These are phyloP conservation scores for Diadema setosum DNA, from an alignment of 35 echinoderm and acorn worm species.

Conservation along the genomic window DNA sequence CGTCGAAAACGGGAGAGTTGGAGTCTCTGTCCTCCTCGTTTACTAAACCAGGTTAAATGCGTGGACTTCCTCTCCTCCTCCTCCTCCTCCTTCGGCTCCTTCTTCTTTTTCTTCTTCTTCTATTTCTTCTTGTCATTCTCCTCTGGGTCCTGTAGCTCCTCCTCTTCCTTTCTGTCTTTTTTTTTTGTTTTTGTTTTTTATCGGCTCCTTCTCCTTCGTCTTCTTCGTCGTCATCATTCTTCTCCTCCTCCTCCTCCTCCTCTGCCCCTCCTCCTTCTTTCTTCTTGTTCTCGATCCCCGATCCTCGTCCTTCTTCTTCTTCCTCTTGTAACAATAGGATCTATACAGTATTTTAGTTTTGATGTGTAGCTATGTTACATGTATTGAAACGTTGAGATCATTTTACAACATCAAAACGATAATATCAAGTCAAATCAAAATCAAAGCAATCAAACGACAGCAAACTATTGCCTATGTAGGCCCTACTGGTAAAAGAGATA, in stretches of 20 bases:
- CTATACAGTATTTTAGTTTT: background rate
- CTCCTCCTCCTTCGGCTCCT: too few species aligned
- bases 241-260: background rate
- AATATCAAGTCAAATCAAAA: background rate
- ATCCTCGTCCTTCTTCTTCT: background rate
- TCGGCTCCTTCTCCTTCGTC: background rate
- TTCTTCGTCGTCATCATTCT: background rate
- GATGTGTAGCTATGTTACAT: background rate
- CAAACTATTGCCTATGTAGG: too few species aligned
- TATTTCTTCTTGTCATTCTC: background rate
- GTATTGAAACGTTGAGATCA: background rate
- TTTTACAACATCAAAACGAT: background rate
- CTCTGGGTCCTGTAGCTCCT: background rate
- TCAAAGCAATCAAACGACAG: background rate
- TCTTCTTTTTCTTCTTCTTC: too few species aligned
- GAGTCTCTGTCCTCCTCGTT: too few species aligned
- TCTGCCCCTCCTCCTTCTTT: background rate
- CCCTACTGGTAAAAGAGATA: too few species aligned
- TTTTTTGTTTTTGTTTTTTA: background rate
- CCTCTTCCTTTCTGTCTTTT: background rate
- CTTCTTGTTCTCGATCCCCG: background rate
- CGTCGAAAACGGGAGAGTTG: too few species aligned
- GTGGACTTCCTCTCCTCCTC: too few species aligned
- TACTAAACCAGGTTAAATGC: too few species aligned
- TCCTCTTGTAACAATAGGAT: background rate